Conservation (phyloP, 2,888 invertebrate species). For the Tanaodytes sp. region DNA sequence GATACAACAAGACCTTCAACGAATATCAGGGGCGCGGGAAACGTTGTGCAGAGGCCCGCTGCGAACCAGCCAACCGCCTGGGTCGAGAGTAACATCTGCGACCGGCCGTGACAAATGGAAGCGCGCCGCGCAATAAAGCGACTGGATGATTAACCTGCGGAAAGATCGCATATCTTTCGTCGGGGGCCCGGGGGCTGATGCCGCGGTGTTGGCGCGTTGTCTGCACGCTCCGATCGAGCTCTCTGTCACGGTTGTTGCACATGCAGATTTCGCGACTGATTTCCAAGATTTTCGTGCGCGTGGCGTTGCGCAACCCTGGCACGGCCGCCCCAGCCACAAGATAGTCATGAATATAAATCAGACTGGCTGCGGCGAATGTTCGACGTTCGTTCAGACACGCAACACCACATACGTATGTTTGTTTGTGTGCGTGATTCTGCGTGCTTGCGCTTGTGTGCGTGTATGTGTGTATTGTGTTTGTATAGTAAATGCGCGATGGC, state of each 20-base stretch:
- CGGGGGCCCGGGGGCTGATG: conserved; percentile 10
- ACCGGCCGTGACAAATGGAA: conserved; percentile 50
- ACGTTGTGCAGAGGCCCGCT: too few species aligned
- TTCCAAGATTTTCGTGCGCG: conserved; percentile 53
- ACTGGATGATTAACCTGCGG: too few species aligned
- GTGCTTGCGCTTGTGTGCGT: conserved; percentile 10
- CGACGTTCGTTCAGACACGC: conserved; percentile 16
- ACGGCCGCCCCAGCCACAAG: conserved; percentile 51
- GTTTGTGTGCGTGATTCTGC: conserved; percentile 24
- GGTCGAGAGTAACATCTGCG: conserved; percentile 30
- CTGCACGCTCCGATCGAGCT: conserved; percentile 14
- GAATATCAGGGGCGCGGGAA: too few species aligned
- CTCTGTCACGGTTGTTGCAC: conserved; percentile 37
- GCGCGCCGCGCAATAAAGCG: conserved; percentile 29
- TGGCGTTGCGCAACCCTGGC: conserved; percentile 47
- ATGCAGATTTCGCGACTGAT: conserved; percentile 50
- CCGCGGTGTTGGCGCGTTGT: conserved; percentile 43
- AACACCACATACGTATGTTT: too few species aligned
- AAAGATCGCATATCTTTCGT: too few species aligned
- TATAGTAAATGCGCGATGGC: neutral
- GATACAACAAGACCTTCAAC: too few species aligned
- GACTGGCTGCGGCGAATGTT: conserved; percentile 47
- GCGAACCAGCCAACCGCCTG: conserved; percentile 24
- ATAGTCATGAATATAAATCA: conserved; percentile 58
- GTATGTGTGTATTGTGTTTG: neutral